Evolutionary conservation across 23 tunicate species (phyloP).

Genomic region (Ciona savignyi): DNA sequence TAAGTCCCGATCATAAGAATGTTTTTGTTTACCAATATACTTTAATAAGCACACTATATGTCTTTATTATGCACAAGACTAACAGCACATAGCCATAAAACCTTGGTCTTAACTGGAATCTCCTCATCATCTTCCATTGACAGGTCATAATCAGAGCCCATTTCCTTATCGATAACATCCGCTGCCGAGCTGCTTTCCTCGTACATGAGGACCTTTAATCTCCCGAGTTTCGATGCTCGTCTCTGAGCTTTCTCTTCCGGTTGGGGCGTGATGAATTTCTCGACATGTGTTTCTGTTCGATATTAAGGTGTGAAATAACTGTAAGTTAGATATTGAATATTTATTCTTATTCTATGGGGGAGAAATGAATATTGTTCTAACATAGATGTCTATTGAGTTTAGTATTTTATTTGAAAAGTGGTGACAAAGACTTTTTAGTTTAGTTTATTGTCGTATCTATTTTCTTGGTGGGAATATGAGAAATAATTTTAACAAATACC

Average conservation of each 20-base stretch:
- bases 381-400: background rate
- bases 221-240: conserved; percentile 19
- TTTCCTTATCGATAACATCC: conserved; percentile 6
- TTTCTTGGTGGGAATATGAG: too few relatives aligned
- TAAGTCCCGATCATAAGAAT: too few relatives aligned
- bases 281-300: conserved; percentile 1
- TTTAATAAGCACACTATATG: too few relatives aligned
- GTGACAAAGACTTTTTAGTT: too few relatives aligned
- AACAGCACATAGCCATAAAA: too few relatives aligned
- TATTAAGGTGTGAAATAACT: background rate
- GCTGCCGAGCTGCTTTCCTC: conserved; percentile 41
- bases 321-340: background rate
- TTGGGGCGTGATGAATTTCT: background rate
- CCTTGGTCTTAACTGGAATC: too few relatives aligned
- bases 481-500: too few relatives aligned
- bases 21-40: too few relatives aligned
- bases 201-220: conserved; percentile 28
- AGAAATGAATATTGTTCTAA: background rate
- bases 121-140: background rate
- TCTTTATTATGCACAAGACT: too few relatives aligned
- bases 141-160: background rate
- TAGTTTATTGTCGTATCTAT: too few relatives aligned
- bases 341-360: background rate
- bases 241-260: background rate
- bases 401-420: too few relatives aligned